phyloP scores from a whole-genome alignment of 2,113 vertebrate genomes.

The Neogale vison region DNA sequence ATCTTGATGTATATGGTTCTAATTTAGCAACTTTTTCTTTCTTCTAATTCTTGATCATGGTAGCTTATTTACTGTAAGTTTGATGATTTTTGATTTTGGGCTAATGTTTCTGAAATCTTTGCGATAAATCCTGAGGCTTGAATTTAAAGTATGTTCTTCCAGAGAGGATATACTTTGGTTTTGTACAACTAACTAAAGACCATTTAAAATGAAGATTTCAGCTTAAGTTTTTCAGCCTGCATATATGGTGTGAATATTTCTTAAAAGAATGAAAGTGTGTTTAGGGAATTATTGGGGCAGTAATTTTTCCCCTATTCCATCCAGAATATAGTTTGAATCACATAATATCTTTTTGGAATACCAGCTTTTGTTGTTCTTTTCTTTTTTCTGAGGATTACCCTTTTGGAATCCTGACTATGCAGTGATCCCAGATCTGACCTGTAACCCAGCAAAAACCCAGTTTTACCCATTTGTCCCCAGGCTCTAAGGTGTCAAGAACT shows the following conservation, averaged over 20 bases:
- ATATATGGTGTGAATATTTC: background rate
- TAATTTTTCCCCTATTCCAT: background rate
- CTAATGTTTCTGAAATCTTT: background rate
- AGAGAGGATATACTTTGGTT: slow-evolving; percentile 22
- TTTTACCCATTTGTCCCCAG: background rate
- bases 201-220: slow-evolving; percentile 28
- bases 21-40: background rate
- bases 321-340: background rate
- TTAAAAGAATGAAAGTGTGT: background rate
- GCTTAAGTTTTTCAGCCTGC: background rate
- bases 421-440: background rate
- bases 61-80: background rate
- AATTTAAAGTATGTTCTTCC: background rate
- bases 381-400: background rate
- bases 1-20: background rate
- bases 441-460: background rate
- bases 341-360: background rate
- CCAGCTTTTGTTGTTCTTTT: background rate
- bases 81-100: slow-evolving; percentile 22
- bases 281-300: background rate
- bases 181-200: background rate
- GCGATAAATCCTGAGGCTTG: background rate
- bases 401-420: background rate
- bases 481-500: background rate
- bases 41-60: background rate